A percentile compares a stretch with the other conserved stretches of the same genome.
phyloP scores from a whole-genome alignment of 2,797 vertebrate species.

The Antennarius maculatus region DNA sequence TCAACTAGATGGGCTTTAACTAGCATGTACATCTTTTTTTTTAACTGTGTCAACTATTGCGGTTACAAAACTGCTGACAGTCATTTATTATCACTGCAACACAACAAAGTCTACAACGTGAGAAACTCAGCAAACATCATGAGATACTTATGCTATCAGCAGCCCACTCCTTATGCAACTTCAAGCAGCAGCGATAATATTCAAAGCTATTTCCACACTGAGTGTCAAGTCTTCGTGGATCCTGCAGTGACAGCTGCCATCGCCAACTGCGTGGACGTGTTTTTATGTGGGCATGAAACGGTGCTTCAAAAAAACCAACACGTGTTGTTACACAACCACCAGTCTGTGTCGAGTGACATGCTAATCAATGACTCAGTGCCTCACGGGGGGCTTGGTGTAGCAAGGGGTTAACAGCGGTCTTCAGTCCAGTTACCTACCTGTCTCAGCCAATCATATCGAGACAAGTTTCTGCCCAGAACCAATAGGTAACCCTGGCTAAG shows the following conservation, averaged over 20 bases:
- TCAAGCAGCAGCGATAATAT: conserved; percentile 39
- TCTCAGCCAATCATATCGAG: conserved; percentile 54
- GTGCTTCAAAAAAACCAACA: conserved; percentile 33
- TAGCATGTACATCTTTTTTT: too few species aligned
- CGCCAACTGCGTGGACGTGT: conserved; percentile 37
- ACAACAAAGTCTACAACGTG: neutral
- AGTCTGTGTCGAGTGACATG: conserved; percentile 37
- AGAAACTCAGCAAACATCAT: conserved; percentile 18
- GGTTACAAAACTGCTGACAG: neutral
- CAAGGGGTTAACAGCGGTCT: conserved; percentile 45
- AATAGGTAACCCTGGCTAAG: conserved; percentile 29
- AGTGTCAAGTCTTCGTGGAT: conserved; percentile 21
- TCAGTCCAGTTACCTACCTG: neutral
- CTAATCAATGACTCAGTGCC: conserved; percentile 45
- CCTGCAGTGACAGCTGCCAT: conserved; percentile 48
- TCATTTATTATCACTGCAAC: neutral
- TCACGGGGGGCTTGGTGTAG: conserved; percentile 17
- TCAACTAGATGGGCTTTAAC: too few species aligned
- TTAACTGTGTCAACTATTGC: neutral
- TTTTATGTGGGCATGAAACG: conserved; percentile 39
- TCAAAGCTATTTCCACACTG: conserved; percentile 38
- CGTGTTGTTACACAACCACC: conserved; percentile 53
- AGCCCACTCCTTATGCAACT: conserved; percentile 12
- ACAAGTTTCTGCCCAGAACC: conserved; percentile 24
- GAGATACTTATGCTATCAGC: neutral